phyloP scores from a whole-genome alignment of 2,113 vertebrate species.

The Leptodactylus fuscus region DNA sequence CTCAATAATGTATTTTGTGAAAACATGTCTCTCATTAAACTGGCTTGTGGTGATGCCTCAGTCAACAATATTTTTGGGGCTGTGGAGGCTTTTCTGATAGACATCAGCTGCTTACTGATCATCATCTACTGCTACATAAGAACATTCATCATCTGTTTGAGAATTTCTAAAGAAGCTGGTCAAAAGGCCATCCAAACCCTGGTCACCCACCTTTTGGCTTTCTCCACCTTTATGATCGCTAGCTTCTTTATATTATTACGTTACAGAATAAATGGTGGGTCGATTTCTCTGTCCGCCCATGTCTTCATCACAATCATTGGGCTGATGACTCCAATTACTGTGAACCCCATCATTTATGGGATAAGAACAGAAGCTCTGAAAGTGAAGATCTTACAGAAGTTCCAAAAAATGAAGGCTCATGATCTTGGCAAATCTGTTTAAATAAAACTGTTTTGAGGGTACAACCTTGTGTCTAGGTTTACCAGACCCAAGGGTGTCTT shows the following conservation, averaged over 20 bases:
- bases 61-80: conserved; percentile 26
- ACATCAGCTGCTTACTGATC: not conserved
- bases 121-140: conserved; percentile 35
- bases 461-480: too few relatives aligned
- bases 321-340: not conserved
- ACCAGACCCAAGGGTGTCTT: too few relatives aligned
- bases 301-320: not conserved
- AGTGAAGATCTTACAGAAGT: conserved; percentile 12
- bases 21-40: conserved; percentile 17
- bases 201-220: conserved; percentile 31
- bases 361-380: conserved; percentile 42
- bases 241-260: conserved; percentile 16
- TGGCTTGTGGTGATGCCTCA: conserved; percentile 38
- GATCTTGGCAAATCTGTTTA: not conserved
- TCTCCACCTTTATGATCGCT: conserved; percentile 10
- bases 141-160: conserved; percentile 44
- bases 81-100: not conserved
- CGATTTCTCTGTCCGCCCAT: not conserved
- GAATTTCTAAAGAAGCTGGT: conserved; percentile 36
- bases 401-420: not conserved
- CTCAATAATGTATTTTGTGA: conserved; percentile 45
- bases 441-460: not conserved
- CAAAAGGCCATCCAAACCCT: conserved; percentile 34
- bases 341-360: conserved; percentile 43
- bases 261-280: not conserved